Percentiles rank a stretch among this genome's conserved stretches.
phyloP scores from a whole-genome alignment of 2,888 invertebrate genomes.

The Exocentrus adspersus region DNA sequence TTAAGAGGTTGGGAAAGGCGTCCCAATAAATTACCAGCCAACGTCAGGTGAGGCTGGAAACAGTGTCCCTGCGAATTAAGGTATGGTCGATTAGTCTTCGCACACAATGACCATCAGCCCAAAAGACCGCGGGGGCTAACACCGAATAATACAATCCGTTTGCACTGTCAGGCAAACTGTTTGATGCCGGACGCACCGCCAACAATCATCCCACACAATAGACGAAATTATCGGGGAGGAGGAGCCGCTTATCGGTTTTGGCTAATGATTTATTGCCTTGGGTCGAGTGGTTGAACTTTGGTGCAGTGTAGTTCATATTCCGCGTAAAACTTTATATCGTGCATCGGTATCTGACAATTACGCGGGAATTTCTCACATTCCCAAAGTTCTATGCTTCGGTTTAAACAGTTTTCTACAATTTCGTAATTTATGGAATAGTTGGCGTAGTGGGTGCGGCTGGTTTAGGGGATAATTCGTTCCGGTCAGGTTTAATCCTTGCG shows the following conservation, averaged over 20 bases:
- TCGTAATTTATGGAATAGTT: neutral
- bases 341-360: neutral
- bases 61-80: conserved; percentile 33
- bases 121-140: conserved; percentile 35
- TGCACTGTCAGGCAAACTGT: conserved; percentile 50
- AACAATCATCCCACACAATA: conserved; percentile 48
- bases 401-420: neutral
- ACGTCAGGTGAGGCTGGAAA: conserved; percentile 28
- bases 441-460: neutral
- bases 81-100: conserved; percentile 44
- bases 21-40: conserved; percentile 39
- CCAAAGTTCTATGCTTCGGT: neutral
- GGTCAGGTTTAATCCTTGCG: too few relatives aligned
- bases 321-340: neutral
- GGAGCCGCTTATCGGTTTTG: conserved; percentile 36
- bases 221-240: conserved; percentile 43
- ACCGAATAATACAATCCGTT: conserved; percentile 51
- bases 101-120: conserved; percentile 44
- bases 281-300: conserved; percentile 33
- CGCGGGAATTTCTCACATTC: neutral
- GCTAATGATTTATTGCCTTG: conserved; percentile 36
- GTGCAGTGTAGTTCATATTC: conserved; percentile 11
- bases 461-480: neutral
- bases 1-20: conserved; percentile 32
- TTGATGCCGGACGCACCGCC: conserved; percentile 46